Conservation (phyloP, 2,797 vertebrate species). For the Chanos chanos region DNA sequence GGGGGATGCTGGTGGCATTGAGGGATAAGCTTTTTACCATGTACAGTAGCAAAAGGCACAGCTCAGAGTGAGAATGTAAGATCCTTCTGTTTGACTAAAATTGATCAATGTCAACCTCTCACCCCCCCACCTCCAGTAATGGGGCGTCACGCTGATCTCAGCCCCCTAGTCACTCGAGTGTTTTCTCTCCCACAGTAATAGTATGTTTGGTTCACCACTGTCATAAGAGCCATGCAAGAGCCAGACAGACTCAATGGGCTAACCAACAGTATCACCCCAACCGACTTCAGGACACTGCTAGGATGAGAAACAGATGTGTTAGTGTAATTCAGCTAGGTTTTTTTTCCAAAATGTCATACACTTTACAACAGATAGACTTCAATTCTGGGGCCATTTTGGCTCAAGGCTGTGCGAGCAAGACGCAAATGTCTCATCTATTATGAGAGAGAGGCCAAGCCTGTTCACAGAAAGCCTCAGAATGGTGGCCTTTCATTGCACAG, state of each 20-base stretch:
- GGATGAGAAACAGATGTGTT: conserved; percentile 30
- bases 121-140: neutral
- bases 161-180: neutral
- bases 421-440: conserved; percentile 16
- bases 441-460: conserved; percentile 4
- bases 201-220: conserved; percentile 29
- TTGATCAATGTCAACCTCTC: conserved; percentile 4
- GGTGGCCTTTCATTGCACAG: neutral
- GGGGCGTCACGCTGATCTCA: conserved; percentile 7
- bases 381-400: conserved; percentile 8
- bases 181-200: conserved; percentile 23
- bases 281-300: neutral
- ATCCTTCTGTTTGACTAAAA: conserved; percentile 10
- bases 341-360: neutral
- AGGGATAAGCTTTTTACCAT: conserved; percentile 17
- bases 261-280: conserved; percentile 1
- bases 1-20: too few species aligned
- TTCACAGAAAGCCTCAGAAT: neutral
- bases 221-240: conserved; percentile 4
- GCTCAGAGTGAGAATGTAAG: conserved; percentile 4
- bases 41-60: conserved; percentile 26
- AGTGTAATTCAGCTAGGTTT: neutral
- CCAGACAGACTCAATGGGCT: conserved; percentile 14
- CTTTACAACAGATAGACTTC: conserved; percentile 7
- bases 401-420: conserved; percentile 3